phyloP scores from a whole-genome alignment of 2,113 vertebrate genomes.

The Lophura nycthemera region DNA sequence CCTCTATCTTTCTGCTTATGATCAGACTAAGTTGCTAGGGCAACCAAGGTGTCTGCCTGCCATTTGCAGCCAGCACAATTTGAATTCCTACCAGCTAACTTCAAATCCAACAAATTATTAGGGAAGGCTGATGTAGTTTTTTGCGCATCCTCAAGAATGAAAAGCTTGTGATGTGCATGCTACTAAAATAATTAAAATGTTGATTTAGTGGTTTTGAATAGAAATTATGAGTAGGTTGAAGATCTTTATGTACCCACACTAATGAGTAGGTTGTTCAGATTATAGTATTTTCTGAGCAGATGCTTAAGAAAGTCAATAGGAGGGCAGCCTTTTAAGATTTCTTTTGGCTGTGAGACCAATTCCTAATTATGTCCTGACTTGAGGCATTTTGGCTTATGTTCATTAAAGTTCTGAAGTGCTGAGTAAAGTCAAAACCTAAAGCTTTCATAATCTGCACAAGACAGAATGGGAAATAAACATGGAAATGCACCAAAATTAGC shows the following conservation, averaged over 20 bases:
- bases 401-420: not conserved
- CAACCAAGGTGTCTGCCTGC: not conserved
- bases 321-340: not conserved
- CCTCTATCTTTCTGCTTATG: not conserved
- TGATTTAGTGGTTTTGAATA: not conserved
- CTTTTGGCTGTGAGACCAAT: not conserved
- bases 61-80: not conserved
- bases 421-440: not conserved
- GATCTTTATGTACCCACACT: not conserved
- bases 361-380: not conserved
- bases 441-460: not conserved
- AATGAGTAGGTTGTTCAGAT: not conserved
- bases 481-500: not conserved
- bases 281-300: not conserved
- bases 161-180: not conserved
- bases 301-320: not conserved
- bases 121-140: not conserved
- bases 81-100: not conserved
- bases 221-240: not conserved
- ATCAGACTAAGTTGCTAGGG: not conserved
- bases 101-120: not conserved
- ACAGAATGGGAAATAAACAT: not conserved
- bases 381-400: not conserved
- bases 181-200: not conserved
- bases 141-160: not conserved